These are phyloP conservation scores for Hippocampus barbouri DNA, from an alignment of 2,113 vertebrate species.

Conservation along the genomic window DNA sequence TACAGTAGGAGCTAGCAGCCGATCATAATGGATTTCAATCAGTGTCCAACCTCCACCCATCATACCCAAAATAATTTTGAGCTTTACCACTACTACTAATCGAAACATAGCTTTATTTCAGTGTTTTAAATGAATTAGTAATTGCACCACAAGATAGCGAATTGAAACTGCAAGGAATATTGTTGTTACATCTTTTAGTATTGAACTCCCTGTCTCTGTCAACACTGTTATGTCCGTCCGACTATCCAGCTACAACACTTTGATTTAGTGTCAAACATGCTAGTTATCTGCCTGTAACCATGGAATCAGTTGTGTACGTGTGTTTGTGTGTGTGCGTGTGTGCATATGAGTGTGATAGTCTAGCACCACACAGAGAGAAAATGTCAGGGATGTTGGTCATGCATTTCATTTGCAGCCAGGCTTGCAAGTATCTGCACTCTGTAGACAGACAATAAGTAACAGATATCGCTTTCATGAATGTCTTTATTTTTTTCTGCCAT, in stretches of 20 bases:
- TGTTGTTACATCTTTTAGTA: constrained; percentile 61
- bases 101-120: not conserved
- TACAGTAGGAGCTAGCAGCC: not conserved
- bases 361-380: not conserved
- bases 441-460: not conserved
- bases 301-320: not conserved
- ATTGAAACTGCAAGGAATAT: constrained; percentile 53
- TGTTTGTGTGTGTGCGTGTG: constrained; percentile 47
- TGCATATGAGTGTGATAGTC: constrained; percentile 50
- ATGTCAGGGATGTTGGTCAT: not conserved
- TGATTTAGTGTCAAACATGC: constrained; percentile 89
- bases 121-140: not conserved
- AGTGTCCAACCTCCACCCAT: constrained; percentile 51
- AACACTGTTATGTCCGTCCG: constrained; percentile 70
- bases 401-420: constrained; percentile 34
- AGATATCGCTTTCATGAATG: not conserved
- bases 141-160: constrained; percentile 33
- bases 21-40: constrained; percentile 50
- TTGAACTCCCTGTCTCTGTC: constrained; percentile 77
- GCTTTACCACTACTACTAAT: not conserved
- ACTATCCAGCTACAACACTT: constrained; percentile 84
- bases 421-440: not conserved
- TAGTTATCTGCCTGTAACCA: constrained; percentile 77
- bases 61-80: constrained; percentile 5
- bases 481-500: not conserved